A percentile compares a stretch with the other conserved stretches of the same genome.
phyloP scores from a whole-genome alignment of 2,113 vertebrate genomes.

The Collichthys lucidus region DNA sequence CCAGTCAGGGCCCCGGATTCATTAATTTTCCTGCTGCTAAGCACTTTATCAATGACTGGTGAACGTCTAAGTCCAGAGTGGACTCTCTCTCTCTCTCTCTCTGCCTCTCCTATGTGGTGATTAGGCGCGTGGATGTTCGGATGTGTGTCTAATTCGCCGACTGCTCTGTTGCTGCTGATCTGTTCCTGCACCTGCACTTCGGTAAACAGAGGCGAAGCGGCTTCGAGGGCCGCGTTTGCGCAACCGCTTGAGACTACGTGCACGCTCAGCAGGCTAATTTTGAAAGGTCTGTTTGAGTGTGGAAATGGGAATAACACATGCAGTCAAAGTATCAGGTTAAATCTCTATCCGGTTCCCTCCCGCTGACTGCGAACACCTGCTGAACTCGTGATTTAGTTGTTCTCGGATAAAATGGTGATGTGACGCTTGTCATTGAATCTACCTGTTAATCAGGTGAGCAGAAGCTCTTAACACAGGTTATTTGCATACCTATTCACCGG shows the following conservation, averaged over 20 bases:
- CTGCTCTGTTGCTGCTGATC: slow-evolving; percentile 37
- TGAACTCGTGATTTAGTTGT: not conserved
- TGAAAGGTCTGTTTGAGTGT: not conserved
- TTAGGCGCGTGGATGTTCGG: slow-evolving; percentile 70
- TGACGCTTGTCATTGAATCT: not conserved
- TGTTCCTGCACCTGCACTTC: slow-evolving; percentile 56
- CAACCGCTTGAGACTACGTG: not conserved
- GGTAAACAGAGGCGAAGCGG: slow-evolving; percentile 19
- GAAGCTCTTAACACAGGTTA: not conserved
- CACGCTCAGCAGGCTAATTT: not conserved
- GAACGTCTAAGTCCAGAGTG: slow-evolving; percentile 79
- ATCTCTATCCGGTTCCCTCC: not conserved
- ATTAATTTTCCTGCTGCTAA: slow-evolving; percentile 87
- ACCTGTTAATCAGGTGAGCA: not conserved
- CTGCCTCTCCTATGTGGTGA: slow-evolving; percentile 43
- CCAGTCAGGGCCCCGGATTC: slow-evolving; percentile 83
- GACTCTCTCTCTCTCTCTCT: slow-evolving; percentile 55
- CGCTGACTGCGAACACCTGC: not conserved
- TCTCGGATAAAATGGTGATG: not conserved
- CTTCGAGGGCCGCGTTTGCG: not conserved
- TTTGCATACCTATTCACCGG: not conserved
- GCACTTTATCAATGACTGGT: slow-evolving; percentile 87
- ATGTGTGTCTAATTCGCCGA: slow-evolving; percentile 58
- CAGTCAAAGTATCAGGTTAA: not conserved
- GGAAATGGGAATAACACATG: not conserved